Conservation (phyloP, 1,140 invertebrate species). For the Trachymyrmex septentrionalis region DNA sequence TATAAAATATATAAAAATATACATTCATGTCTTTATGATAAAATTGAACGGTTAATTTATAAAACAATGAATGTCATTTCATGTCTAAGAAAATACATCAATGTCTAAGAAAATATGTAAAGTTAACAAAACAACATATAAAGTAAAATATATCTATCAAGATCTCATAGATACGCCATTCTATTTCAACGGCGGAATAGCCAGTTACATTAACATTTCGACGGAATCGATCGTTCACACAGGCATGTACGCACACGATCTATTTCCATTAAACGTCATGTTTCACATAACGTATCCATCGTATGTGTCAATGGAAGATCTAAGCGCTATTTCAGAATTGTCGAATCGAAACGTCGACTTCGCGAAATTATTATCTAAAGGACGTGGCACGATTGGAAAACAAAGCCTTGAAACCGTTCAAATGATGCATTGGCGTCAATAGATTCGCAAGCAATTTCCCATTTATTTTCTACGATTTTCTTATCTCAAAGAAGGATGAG, state of each 20-base stretch:
- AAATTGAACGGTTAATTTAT: not conserved
- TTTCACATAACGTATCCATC: conserved; percentile 35
- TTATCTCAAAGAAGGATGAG: conserved; percentile 42
- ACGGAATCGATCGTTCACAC: conserved; percentile 1
- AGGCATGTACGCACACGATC: conserved; percentile 1
- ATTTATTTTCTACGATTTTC: conserved; percentile 62
- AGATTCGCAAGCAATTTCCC: conserved; percentile 57
- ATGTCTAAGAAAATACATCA: not conserved
- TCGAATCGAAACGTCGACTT: conserved; percentile 41
- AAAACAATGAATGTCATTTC: not conserved
- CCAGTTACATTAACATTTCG: conserved; percentile 26
- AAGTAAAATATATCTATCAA: not conserved
- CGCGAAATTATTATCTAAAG: conserved; percentile 55
- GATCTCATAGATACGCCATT: conserved; percentile 23
- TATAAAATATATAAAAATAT: not conserved
- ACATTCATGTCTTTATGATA: not conserved
- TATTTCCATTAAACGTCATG: conserved; percentile 48
- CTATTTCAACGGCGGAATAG: conserved; percentile 15
- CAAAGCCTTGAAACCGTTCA: conserved; percentile 39
- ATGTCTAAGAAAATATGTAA: not conserved
- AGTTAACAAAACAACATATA: not conserved
- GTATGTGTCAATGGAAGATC: conserved; percentile 46
- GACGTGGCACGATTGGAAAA: conserved; percentile 45
- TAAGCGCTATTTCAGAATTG: conserved; percentile 55
- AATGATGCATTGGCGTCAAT: conserved; percentile 50